These are phyloP conservation scores for Nasonia oneida DNA, from an alignment of 2,888 invertebrate genomes.

Conservation along the genomic window DNA sequence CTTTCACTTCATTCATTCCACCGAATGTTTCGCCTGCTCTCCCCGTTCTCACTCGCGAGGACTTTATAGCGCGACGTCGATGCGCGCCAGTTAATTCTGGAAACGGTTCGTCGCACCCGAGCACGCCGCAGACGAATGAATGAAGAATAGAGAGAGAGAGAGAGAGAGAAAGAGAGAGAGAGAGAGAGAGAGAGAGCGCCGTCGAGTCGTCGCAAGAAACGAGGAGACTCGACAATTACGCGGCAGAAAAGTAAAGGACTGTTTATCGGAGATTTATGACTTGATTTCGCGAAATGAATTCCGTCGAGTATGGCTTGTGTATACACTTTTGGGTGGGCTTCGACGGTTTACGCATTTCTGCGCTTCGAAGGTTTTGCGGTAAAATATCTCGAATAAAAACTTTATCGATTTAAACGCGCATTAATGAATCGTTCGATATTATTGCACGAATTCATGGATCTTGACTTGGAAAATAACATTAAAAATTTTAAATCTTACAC, in stretches of 20 bases:
- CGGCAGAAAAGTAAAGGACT: constrained; percentile 44
- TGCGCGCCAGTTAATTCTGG: constrained; percentile 77
- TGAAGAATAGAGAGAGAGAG: constrained; percentile 55
- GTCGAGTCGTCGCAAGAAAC: not conserved
- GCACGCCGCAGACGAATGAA: constrained; percentile 35
- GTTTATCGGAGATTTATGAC: constrained; percentile 62
- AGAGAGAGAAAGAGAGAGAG: constrained; percentile 22
- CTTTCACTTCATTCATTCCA: constrained; percentile 58
- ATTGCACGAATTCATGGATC: no score
- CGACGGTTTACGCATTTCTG: not conserved
- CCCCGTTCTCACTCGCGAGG: constrained; percentile 45
- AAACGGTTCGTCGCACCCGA: constrained; percentile 71
- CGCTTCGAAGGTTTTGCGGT: not conserved
- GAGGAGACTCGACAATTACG: constrained; percentile 48
- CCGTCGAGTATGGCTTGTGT: not conserved
- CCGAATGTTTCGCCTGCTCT: constrained; percentile 29
- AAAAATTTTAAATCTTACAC: no score
- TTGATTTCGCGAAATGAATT: constrained; percentile 33
- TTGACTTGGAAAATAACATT: no score
- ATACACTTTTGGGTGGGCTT: constrained; percentile 59
- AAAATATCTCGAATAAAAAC: not conserved
- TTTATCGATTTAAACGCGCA: not conserved
- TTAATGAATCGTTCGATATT: not conserved
- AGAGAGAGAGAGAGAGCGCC: not conserved
- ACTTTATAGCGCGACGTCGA: constrained; percentile 62